Conservation (phyloP, 2,797 vertebrate species). For the Bucorvus abyssinicus region DNA sequence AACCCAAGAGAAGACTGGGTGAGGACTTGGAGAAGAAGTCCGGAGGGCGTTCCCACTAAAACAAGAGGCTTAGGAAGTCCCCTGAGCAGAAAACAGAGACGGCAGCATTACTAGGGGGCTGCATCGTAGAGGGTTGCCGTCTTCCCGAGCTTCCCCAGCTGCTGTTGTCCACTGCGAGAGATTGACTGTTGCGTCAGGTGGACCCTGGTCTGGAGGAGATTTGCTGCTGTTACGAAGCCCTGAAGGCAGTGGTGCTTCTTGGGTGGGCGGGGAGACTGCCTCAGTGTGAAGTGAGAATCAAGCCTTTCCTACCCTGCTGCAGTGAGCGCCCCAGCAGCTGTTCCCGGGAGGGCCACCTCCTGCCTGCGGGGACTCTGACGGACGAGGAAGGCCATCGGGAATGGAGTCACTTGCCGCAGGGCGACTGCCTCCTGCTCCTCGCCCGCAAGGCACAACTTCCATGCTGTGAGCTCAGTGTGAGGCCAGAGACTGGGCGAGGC, state of each 20-base stretch:
- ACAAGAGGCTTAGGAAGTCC: neutral
- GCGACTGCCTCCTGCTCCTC: neutral
- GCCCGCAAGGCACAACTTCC: neutral
- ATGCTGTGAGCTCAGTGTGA: rapidly evolving
- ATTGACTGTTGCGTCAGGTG: neutral
- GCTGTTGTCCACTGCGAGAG: neutral
- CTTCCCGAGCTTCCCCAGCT: neutral
- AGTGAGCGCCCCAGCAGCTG: neutral
- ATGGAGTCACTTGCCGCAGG: neutral
- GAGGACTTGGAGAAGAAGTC: neutral
- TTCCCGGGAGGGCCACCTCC: neutral
- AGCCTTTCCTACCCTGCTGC: neutral
- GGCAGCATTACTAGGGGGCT: neutral
- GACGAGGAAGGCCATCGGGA: neutral
- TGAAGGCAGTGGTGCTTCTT: neutral
- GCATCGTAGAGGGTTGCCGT: neutral
- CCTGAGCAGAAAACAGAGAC: neutral
- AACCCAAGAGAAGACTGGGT: neutral
- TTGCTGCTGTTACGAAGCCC: neutral
- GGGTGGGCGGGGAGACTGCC: neutral
- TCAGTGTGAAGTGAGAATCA: rapidly evolving
- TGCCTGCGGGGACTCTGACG: neutral
- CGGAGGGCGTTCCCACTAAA: neutral
- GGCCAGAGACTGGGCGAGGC: neutral
- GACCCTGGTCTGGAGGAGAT: neutral